Percentiles rank a stretch among this genome's conserved stretches.
These are phyloP conservation scores for Cryptomyrus ogoouensis DNA, from an alignment of 2,113 vertebrate genomes.

Conservation along the genomic window DNA sequence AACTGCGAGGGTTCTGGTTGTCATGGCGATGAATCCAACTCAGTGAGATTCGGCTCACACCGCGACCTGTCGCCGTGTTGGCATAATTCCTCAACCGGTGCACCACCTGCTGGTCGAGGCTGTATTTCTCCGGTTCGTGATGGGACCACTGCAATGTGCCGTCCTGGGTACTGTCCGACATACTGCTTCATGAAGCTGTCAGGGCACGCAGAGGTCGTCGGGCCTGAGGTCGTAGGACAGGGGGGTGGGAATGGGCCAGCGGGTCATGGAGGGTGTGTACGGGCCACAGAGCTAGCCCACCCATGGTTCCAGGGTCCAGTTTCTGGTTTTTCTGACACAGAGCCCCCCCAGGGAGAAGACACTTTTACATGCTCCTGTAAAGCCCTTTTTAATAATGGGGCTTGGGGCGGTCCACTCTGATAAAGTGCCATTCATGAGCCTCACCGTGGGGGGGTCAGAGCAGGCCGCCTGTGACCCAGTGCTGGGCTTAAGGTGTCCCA, in stretches of 20 bases:
- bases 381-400: conserved; percentile 49
- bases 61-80: background rate
- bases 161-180: conserved; percentile 76
- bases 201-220: conserved; percentile 72
- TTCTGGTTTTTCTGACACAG: conserved; percentile 51
- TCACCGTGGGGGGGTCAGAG: conserved; percentile 45
- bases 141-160: conserved; percentile 81
- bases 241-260: conserved; percentile 79
- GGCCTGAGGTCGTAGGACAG: conserved; percentile 73
- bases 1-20: background rate
- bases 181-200: conserved; percentile 90
- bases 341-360: conserved; percentile 41
- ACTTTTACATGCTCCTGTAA: conserved; percentile 51
- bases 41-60: background rate
- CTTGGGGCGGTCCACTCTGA: conserved; percentile 48
- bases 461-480: conserved; percentile 46
- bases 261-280: conserved; percentile 26
- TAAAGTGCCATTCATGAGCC: conserved; percentile 57
- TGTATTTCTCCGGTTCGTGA: background rate
- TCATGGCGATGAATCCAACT: background rate
- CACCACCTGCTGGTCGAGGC: background rate
- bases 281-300: conserved; percentile 68
- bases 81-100: conserved; percentile 17
- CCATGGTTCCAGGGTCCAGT: conserved; percentile 56
- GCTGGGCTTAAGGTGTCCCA: conserved; percentile 44